Conservation (phyloP, 2,113 vertebrate genomes). For the Bufo bufo region DNA sequence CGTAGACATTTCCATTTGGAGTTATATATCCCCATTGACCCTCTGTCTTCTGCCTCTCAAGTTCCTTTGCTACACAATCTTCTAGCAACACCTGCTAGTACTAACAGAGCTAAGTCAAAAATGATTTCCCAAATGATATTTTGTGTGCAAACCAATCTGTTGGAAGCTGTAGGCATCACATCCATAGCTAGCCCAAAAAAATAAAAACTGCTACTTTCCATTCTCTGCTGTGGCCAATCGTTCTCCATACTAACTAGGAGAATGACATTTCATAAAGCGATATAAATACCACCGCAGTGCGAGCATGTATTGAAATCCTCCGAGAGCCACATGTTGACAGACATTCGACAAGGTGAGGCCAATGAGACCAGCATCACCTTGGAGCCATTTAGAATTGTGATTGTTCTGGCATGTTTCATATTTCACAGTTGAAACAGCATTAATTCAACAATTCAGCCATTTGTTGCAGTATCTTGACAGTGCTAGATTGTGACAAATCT, state of each 20-base stretch:
- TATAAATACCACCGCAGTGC: slow-evolving; percentile 24
- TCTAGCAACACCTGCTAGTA: slow-evolving; percentile 23
- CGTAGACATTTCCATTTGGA: neutral
- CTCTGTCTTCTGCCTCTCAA: slow-evolving; percentile 12
- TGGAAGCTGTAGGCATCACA: neutral
- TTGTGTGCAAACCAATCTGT: slow-evolving; percentile 30
- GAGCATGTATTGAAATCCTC: slow-evolving; percentile 19
- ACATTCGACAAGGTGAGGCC: slow-evolving; percentile 44
- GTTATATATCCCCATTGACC: slow-evolving; percentile 1
- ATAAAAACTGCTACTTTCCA: slow-evolving; percentile 4
- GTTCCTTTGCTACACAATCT: neutral
- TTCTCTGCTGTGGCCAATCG: slow-evolving; percentile 3
- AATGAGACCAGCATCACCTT: slow-evolving; percentile 10
- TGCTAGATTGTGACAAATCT: slow-evolving; percentile 1
- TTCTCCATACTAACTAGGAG: slow-evolving; percentile 39
- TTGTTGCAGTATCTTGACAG: neutral
- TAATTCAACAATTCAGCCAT: slow-evolving; percentile 30
- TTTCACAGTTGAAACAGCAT: slow-evolving; percentile 25
- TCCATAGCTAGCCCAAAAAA: neutral
- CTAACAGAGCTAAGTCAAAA: slow-evolving; percentile 16
- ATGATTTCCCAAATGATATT: slow-evolving; percentile 43
- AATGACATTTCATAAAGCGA: slow-evolving; percentile 23
- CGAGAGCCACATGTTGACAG: slow-evolving; percentile 18
- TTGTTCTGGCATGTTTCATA: slow-evolving; percentile 5
- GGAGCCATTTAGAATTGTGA: slow-evolving; percentile 34